Evolutionary conservation across 2,888 invertebrate species (phyloP), one percentile per base, ranked within the genome.

Genomic region (Zaprionus lineosus): DNA sequence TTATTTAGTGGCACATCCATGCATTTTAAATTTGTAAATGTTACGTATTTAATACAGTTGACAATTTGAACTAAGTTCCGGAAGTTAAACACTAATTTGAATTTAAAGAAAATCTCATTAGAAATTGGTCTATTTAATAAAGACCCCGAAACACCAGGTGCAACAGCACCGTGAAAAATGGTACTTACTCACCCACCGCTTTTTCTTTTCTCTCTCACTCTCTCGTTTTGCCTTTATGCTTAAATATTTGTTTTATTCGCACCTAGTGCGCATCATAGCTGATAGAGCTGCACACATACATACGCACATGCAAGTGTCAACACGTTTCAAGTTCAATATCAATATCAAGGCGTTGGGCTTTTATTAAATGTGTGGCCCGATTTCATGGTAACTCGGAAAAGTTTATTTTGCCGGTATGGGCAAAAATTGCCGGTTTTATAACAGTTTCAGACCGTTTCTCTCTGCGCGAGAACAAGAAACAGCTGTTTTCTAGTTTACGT

Each of bases 321-420:
- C 46, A 37, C 15, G 60, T 48, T 75, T 81, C 81, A 81, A 84
- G 83, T 84, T 84, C 85, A 84, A 78, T 72, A 78, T 84, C 85
- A 84, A 78, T 72, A 78, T 57, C 76, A 76, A 60, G 61, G 60
- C 48, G 33, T 46, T 15, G 14, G 52, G 50, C 50, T 33, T 48
- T 55, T 50, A 56, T 39, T 51, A 43, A 29, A 50, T 46, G 33
- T 12, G 14, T 14, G 9, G 16, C 12, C 15, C 36, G 21, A 37
- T 18, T 33, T 55, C 14, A 50, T 29, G 14, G 37, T 24, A 33
- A 41, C 48, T 12, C 15, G n/a, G 16, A 16, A 44, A 50, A 36
- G 39, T 53, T 44, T 46, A 41, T 34, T 51, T 31, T 6, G 50
- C 69, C 56, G 61, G 63, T 12, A 53, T 31, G 41, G 47, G 37